phyloP scores from a whole-genome alignment of 2,797 vertebrate genomes.

The Mycteria americana region DNA sequence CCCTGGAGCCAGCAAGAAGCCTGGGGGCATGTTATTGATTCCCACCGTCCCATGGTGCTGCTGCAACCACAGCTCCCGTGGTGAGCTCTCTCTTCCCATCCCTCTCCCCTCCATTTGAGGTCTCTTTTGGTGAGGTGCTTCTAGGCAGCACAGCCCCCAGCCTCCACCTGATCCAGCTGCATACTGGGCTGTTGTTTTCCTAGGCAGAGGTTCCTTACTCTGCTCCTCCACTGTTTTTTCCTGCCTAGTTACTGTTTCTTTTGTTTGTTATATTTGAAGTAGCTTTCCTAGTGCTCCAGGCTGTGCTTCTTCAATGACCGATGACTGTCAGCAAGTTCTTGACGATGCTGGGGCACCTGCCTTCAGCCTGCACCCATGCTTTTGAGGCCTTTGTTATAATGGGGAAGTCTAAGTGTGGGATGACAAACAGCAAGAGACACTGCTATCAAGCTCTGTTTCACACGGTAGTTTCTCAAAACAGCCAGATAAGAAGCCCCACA shows the following conservation, averaged over 20 bases:
- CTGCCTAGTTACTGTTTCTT: neutral
- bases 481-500: neutral
- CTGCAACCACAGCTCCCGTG: neutral
- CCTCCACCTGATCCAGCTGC: neutral
- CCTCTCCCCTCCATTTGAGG: neutral
- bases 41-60: neutral
- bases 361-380: neutral
- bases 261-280: neutral
- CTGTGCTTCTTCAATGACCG: neutral
- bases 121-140: neutral
- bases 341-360: neutral
- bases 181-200: neutral
- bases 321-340: neutral
- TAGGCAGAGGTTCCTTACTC: neutral
- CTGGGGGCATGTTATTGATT: neutral
- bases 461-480: neutral
- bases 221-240: neutral
- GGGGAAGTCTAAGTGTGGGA: neutral
- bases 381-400: neutral
- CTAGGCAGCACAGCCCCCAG: neutral
- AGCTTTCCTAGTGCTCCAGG: neutral
- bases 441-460: neutral
- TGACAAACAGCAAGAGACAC: neutral
- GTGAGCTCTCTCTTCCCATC: neutral
- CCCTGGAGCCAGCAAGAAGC: neutral